Conservation (phyloP, 2,113 vertebrate species). For the Dipodomys stephensi region DNA sequence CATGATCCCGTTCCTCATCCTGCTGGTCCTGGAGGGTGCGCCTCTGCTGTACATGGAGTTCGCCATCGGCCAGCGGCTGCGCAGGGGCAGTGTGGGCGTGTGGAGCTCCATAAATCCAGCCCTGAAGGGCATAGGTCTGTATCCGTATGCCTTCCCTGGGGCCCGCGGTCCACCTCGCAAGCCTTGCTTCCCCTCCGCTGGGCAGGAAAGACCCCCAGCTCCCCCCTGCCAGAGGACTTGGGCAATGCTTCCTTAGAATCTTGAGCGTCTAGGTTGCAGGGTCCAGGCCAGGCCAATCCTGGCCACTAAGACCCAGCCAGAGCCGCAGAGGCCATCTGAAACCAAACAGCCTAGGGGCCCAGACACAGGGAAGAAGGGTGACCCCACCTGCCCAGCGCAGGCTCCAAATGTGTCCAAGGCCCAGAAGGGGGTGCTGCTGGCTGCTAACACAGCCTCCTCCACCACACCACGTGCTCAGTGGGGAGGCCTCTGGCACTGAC, state of each 20-base stretch:
- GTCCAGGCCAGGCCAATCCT: not conserved
- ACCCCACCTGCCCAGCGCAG: too few relatives aligned
- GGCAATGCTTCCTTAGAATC: not conserved
- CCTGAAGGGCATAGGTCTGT: constrained; percentile 93
- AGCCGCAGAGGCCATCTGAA: not conserved
- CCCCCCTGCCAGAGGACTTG: fast-evolving
- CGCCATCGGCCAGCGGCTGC: constrained; percentile 95
- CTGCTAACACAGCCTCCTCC: not conserved
- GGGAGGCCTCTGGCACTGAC: not conserved
- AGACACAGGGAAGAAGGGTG: not conserved
- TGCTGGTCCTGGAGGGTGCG: constrained; percentile 95
- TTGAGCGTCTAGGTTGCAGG: not conserved
- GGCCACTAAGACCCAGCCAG: not conserved
- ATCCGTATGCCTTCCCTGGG: not conserved
- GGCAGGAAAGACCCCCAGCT: fast-evolving
- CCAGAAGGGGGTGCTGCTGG: not conserved
- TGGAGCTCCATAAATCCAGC: constrained; percentile 94
- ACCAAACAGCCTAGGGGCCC: too few relatives aligned
- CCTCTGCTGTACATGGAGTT: constrained; percentile 97
- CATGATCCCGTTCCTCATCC: constrained; percentile 98
- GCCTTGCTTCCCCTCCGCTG: not conserved
- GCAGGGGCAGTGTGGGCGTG: constrained; percentile 93
- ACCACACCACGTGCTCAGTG: not conserved
- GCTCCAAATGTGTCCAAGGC: not conserved
- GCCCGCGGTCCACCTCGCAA: too few relatives aligned